These are phyloP conservation scores for Dendrolimus houi DNA, from an alignment of 2,888 invertebrate species.

Conservation along the genomic window DNA sequence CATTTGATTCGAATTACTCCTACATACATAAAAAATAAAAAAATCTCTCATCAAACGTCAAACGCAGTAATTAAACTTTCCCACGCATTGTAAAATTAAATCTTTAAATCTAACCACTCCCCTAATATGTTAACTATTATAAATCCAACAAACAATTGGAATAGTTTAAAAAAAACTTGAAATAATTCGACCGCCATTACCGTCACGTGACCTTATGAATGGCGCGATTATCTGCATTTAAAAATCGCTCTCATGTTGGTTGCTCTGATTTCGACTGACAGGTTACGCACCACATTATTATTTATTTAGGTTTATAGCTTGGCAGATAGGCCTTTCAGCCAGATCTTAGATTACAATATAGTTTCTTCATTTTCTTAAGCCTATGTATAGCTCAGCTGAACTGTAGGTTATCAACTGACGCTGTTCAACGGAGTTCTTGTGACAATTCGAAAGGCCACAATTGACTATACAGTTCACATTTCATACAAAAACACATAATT, in stretches of 20 bases:
- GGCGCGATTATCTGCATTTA: conserved; percentile 6
- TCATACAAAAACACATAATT: too few species aligned
- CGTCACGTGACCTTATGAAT: neutral
- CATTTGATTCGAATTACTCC: too few species aligned
- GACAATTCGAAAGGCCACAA: too few species aligned
- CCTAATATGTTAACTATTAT: neutral
- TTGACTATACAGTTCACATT: too few species aligned
- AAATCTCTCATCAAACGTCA: neutral
- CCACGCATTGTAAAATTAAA: neutral
- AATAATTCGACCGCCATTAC: neutral
- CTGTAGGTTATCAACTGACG: too few species aligned
- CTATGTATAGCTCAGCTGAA: too few species aligned
- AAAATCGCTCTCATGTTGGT: neutral
- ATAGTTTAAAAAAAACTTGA: neutral
- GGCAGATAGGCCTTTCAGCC: too few species aligned
- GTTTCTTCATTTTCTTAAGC: too few species aligned
- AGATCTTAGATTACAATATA: too few species aligned
- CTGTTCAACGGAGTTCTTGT: too few species aligned
- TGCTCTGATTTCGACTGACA: neutral
- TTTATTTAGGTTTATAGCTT: neutral
- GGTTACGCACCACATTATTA: neutral
- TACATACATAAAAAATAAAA: too few species aligned
- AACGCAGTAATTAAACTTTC: neutral
- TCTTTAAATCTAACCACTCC: neutral
- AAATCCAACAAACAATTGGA: conserved; percentile 1